These are phyloP conservation scores for Cepphus grylle DNA, from an alignment of 2,113 vertebrate genomes.

Conservation along the genomic window DNA sequence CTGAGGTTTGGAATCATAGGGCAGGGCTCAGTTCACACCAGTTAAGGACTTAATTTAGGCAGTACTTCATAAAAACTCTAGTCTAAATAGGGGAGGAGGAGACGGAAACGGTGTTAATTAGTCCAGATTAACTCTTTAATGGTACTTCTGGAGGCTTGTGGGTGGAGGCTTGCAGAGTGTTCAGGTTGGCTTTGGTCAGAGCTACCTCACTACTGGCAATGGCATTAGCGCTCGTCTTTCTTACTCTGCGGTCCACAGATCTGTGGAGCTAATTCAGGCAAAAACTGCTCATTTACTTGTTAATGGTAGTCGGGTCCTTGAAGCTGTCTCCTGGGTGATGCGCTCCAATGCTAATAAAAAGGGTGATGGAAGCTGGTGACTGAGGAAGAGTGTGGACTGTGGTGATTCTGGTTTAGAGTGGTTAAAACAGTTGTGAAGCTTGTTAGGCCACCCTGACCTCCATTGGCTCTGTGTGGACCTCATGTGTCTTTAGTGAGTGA, in stretches of 20 bases:
- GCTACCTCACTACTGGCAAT: background rate
- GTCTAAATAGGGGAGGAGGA: background rate
- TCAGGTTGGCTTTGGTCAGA: background rate
- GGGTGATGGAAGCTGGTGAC: background rate
- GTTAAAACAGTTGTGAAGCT: background rate
- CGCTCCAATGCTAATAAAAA: background rate
- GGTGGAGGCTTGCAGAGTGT: background rate
- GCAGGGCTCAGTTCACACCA: background rate
- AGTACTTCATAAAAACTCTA: background rate
- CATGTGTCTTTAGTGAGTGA: rapidly evolving
- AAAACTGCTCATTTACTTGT: background rate
- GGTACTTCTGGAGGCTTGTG: background rate
- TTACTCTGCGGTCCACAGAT: rapidly evolving
- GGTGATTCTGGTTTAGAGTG: background rate
- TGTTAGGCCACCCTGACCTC: background rate
- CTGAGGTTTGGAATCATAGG: background rate
- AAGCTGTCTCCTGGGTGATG: rapidly evolving
- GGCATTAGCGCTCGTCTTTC: rapidly evolving
- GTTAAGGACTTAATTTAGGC: background rate
- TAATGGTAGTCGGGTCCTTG: background rate
- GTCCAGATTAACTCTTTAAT: background rate
- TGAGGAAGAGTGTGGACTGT: background rate
- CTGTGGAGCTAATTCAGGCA: background rate
- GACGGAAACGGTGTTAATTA: background rate
- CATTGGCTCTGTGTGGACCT: rapidly evolving